Evolutionary conservation across 2,888 invertebrate genomes (phyloP), one percentile per base, ranked within the genome.

Genomic region (Cephus nigrinus): DNA sequence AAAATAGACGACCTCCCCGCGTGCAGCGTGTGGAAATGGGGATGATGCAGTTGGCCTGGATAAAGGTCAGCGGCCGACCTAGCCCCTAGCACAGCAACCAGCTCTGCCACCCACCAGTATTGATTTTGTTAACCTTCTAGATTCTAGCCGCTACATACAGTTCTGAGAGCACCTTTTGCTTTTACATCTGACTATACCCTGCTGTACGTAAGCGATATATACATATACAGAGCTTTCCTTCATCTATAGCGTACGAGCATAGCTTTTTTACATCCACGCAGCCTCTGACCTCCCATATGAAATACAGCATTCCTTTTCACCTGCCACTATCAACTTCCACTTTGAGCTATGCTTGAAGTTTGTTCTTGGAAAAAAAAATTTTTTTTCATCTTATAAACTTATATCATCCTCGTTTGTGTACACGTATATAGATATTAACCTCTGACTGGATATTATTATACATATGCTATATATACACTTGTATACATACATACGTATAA

Each of bases 1-100:
- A 84, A 88, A 87, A 87, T 87, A 87, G 86, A 86, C 79, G 82
- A 80, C 76, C 80, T 84, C 79, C 75, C 78, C 32, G 77, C 74
- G 82, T 80, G 79, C 80, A 80, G 9, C 81, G 84, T 76, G 83
- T 85, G 78, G 82, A 86, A 88, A 89, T 82, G 87, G 87, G 88
- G 87, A 89, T 88, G 88, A 88, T 89, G 88, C 87, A 86, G 90
- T 88, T 90, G 90, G 86, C 89, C 89, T 88, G 88, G 88, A 90
- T 89, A 90, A 87, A 89, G 89, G 89, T 90, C 90, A 89, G 86
- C 89, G 88, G 87, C 90, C 90, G 88, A 89, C 89, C 89, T 90
- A 89, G 88, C 89, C 84, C 87, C 85, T 82, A 83, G 84, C 85
- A 79, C 80, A 80, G 76, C 83, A 75, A 82, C 79, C 80, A 83